Conservation (phyloP, 2,113 vertebrate species). For the Hydrochoerus hydrochaeris region DNA sequence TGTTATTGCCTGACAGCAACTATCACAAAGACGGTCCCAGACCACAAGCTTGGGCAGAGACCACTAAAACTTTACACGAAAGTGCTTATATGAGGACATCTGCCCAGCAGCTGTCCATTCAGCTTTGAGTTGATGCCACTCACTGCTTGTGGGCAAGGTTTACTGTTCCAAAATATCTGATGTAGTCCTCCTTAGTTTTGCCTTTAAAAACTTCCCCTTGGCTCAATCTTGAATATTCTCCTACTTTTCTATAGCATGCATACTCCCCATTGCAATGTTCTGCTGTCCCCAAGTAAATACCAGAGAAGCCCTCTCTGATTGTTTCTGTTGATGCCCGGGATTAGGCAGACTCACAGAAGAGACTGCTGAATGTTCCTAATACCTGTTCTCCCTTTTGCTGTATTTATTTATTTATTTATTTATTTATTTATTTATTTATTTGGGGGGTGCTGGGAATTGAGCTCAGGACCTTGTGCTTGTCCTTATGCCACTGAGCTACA, state of each 20-base stretch:
- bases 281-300: neutral
- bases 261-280: neutral
- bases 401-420: too few species aligned
- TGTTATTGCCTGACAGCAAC: neutral
- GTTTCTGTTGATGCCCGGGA: neutral
- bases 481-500: too few species aligned
- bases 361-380: neutral
- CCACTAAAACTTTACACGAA: neutral
- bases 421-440: too few species aligned
- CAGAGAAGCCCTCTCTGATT: neutral
- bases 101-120: neutral
- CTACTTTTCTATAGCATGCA: too few species aligned
- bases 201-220: neutral
- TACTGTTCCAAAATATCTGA: neutral
- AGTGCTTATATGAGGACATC: neutral
- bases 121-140: neutral
- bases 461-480: too few species aligned
- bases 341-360: neutral
- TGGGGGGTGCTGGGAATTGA: too few species aligned
- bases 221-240: neutral
- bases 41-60: neutral
- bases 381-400: neutral
- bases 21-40: neutral
- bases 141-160: neutral
- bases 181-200: neutral